Conservation (phyloP, 2,888 invertebrate species). For the Coenonympha arcania region DNA sequence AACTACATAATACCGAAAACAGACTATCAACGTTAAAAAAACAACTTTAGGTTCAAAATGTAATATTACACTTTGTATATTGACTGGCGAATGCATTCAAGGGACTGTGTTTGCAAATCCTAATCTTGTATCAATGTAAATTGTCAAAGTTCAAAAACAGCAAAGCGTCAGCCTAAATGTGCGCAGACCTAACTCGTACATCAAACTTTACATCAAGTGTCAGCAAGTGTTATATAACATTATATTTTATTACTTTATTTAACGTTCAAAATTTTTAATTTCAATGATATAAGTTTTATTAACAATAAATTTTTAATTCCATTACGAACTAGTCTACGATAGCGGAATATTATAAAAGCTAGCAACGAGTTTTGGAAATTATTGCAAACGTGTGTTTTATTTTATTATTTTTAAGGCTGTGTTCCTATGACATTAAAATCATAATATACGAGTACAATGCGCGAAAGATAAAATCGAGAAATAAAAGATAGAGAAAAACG, state of each 20-base stretch:
- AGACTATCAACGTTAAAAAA: too few species aligned
- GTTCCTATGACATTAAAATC: too few species aligned
- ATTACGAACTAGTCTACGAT: constrained; percentile 43
- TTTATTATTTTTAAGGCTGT: too few species aligned
- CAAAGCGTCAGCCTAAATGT: not conserved
- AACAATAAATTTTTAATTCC: constrained; percentile 32
- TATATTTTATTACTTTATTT: constrained; percentile 13
- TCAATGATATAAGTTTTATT: constrained; percentile 20
- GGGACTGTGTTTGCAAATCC: too few species aligned
- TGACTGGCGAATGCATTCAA: too few species aligned
- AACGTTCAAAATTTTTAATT: constrained; percentile 19
- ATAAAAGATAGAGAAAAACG: too few species aligned
- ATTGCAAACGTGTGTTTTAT: constrained; percentile 44
- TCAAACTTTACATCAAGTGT: constrained; percentile 30
- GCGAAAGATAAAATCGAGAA: not conserved
- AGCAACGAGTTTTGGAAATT: constrained; percentile 51
- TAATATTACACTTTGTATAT: too few species aligned
- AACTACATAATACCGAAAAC: too few species aligned
- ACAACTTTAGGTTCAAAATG: too few species aligned
- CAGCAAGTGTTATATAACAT: constrained; percentile 22
- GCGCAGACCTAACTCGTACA: constrained; percentile 21
- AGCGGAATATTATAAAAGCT: constrained; percentile 63
- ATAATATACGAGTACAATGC: too few species aligned
- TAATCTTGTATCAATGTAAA: too few species aligned
- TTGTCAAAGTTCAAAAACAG: too few species aligned